Evolutionary conservation across 2,113 vertebrate genomes (phyloP).

Genomic region (Lepus europaeus): DNA sequence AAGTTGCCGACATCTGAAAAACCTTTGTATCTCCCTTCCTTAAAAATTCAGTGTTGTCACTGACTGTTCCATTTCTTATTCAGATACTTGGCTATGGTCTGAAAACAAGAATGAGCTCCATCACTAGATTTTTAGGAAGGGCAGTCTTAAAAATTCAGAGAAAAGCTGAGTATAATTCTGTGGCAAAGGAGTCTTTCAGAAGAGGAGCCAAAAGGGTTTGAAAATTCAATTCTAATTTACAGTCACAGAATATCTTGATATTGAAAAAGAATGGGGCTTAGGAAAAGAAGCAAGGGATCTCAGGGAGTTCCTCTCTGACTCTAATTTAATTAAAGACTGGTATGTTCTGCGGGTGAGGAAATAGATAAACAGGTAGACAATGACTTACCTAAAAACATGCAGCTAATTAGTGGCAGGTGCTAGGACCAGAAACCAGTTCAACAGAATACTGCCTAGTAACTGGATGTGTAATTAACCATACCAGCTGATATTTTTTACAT

Average conservation of each 20-base stretch:
- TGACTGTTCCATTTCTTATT: conserved; percentile 22
- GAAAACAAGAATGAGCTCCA: background rate
- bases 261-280: background rate
- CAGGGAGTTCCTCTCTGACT: background rate
- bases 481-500: background rate
- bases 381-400: background rate
- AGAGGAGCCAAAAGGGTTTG: conserved; percentile 9
- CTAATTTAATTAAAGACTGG: background rate
- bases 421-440: background rate
- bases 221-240: background rate
- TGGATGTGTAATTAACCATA: conserved; percentile 33
- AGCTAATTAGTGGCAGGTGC: background rate
- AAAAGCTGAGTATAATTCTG: background rate
- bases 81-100: background rate
- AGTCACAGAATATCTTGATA: background rate
- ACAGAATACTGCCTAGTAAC: background rate
- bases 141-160: background rate
- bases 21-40: background rate
- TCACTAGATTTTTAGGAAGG: background rate
- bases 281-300: background rate
- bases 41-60: background rate
- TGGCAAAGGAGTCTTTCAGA: background rate
- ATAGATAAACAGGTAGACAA: background rate
- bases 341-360: background rate
- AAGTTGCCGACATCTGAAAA: background rate